These are phyloP conservation scores for Rhipidura dahli DNA, from an alignment of 2,113 vertebrate species.

Conservation along the genomic window DNA sequence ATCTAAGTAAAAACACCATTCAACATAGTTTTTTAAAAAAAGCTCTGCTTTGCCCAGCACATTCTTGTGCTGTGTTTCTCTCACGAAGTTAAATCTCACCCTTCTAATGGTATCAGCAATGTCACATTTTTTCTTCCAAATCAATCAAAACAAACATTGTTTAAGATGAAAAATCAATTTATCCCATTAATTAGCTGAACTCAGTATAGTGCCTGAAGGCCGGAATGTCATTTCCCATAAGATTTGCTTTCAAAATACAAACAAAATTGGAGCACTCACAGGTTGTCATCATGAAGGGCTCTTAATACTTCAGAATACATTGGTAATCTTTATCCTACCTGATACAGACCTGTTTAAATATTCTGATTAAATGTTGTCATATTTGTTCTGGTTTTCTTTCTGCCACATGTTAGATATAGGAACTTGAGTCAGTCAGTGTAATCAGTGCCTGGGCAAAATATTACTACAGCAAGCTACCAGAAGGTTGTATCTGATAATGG, in stretches of 20 bases:
- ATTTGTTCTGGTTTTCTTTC: neutral
- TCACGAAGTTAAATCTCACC: neutral
- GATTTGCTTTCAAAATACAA: neutral
- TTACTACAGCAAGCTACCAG: neutral
- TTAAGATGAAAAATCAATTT: conserved; percentile 43
- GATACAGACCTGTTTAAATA: neutral
- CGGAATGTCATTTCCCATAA: neutral
- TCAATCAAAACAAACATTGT: neutral
- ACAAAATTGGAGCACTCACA: neutral
- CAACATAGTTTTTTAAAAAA: neutral
- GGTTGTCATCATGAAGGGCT: neutral
- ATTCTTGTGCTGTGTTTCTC: neutral
- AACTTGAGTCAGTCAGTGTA: neutral
- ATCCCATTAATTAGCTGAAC: conserved; percentile 30
- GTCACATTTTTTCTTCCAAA: neutral
- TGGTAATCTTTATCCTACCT: neutral
- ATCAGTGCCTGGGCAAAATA: neutral
- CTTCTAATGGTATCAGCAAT: neutral
- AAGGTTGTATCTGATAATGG: neutral
- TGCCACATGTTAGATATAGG: neutral
- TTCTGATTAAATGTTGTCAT: neutral
- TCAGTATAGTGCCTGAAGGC: neutral
- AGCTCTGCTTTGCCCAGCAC: neutral
- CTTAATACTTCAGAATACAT: neutral
- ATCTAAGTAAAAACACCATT: neutral